phyloP scores from a whole-genome alignment of 2,888 invertebrate species.

The Cerastis leucographa region DNA sequence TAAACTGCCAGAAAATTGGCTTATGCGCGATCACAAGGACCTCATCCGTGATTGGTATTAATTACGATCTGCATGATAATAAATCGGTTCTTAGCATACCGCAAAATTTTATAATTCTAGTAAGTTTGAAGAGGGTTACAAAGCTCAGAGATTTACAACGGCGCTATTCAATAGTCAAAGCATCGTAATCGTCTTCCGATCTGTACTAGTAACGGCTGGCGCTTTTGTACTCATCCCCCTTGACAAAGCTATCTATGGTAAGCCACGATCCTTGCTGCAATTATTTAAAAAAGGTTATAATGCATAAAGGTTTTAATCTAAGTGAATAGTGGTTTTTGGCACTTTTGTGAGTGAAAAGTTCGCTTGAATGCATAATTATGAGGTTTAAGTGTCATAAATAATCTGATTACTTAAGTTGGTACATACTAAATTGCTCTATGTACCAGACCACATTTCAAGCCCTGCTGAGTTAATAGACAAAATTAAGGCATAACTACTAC shows the following conservation, averaged over 20 bases:
- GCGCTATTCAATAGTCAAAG: too few species aligned
- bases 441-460: too few species aligned
- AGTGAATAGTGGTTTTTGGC: constrained; percentile 5
- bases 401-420: background rate
- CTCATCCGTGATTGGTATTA: background rate
- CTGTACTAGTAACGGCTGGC: background rate
- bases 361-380: background rate
- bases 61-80: background rate
- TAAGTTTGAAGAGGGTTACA: background rate
- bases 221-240: background rate
- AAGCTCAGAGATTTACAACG: background rate
- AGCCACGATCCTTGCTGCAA: background rate
- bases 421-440: too few species aligned
- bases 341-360: background rate
- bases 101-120: background rate
- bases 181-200: background rate
- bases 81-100: background rate
- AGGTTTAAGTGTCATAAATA: background rate
- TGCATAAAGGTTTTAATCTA: constrained; percentile 12
- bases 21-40: background rate
- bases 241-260: background rate
- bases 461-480: background rate
- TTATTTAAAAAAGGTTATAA: constrained; percentile 19
- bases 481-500: background rate
- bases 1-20: background rate